Base-by-base conservation (phyloP, 1,140 invertebrate species). In the Pararge aegeria region DNA sequence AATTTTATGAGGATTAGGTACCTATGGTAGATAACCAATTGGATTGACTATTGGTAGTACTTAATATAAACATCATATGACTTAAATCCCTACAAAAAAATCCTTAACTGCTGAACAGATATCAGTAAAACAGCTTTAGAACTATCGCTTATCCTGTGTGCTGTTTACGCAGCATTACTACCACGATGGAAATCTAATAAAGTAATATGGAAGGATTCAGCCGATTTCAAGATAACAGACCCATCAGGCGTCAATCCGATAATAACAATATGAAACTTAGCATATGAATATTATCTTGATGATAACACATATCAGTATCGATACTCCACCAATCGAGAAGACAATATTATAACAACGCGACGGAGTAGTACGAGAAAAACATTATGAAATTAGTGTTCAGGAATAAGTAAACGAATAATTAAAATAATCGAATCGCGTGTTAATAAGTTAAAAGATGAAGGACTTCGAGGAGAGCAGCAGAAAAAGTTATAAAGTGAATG, bases 401-500 rank as follows among this genome's bases (percentile, higher is more conserved):
- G 30, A 34, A 34, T 12, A 7, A 34, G 30, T 34, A 9, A 10
- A 6, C n/a, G 30, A 12, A 16, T 16, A 16, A 40, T 16, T 16
- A 40, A 15, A 40, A 16, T 3, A 40, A 40, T 18, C 15, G 15
- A 18, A 40, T 16, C 13, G 13, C 15, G 13, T 15, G 10, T 1
- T 46, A 46, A n/a, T 20, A 20, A 46, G 2, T 27, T 18, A 0
- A 19, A 34, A 55, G 16, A 69, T 69, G 63, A 51, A 51, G 37
- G 63, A 69, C 10, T 46, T 46, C 12, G 54, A 57, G 2, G 57
- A 57, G 5, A 64, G 58, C 29, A 53, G 64, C 18, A 75, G 61
- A 55, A 68, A 72, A 20, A 68, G 56, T 37, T 72, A 72, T 27
- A 58, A 30, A 48, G 64, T 72, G 10, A 72, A 61, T 18, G 64